These are phyloP conservation scores for Anarsia innoxiella DNA, from an alignment of 2,888 invertebrate species.

Conservation along the genomic window DNA sequence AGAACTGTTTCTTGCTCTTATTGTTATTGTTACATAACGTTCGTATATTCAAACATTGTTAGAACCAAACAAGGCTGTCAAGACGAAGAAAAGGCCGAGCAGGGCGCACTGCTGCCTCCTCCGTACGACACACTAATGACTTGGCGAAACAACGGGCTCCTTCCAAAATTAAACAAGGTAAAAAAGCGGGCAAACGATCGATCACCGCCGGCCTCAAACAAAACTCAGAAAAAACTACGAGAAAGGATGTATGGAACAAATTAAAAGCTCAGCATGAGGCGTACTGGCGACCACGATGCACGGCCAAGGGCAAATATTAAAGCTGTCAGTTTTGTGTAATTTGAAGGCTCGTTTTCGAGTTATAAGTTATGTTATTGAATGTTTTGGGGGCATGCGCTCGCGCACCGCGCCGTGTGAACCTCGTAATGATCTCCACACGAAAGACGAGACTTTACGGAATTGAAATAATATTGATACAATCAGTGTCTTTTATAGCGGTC, in stretches of 20 bases:
- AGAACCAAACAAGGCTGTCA: constrained; percentile 27
- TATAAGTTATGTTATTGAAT: constrained; percentile 71
- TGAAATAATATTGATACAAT: constrained; percentile 49
- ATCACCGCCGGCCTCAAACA: constrained; percentile 63
- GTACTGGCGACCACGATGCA: constrained; percentile 38
- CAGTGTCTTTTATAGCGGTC: constrained; percentile 38
- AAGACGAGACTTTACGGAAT: constrained; percentile 39
- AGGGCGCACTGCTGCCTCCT: constrained; percentile 18
- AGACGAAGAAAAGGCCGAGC: constrained; percentile 31
- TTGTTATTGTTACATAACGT: constrained; percentile 4
- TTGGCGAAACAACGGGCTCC: constrained; percentile 63
- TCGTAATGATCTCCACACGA: constrained; percentile 45
- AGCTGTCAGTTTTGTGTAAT: constrained; percentile 71
- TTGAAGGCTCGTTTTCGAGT: constrained; percentile 64
- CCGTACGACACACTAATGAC: constrained; percentile 55
- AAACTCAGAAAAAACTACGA: constrained; percentile 65
- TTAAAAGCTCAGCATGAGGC: constrained; percentile 73
- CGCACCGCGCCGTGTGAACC: constrained; percentile 50
- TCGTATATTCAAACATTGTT: constrained; percentile 1
- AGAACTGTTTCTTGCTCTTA: constrained; percentile 3
- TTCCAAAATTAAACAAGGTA: constrained; percentile 69
- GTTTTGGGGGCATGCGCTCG: constrained; percentile 46
- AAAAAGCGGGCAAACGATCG: constrained; percentile 69
- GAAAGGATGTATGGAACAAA: constrained; percentile 72
- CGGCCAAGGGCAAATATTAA: constrained; percentile 68